phyloP scores from a whole-genome alignment of 2,888 invertebrate species.

The Lithodes maja region DNA sequence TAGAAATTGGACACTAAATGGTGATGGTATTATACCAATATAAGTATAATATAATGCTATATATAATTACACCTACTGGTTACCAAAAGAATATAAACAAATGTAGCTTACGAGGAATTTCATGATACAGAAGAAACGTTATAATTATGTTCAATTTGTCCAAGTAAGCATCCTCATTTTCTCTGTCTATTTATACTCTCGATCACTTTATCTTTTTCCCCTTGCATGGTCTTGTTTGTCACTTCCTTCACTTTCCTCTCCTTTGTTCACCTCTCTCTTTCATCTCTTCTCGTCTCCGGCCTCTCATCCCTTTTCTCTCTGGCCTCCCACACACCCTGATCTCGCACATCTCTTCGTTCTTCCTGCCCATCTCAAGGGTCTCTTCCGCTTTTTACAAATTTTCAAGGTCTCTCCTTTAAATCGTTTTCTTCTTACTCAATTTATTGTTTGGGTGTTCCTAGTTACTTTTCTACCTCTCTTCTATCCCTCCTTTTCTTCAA shows the following conservation, averaged over 20 bases:
- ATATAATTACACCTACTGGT: no score
- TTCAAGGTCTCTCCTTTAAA: no score
- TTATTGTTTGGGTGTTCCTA: neutral
- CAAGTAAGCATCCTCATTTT: no score
- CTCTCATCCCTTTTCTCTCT: neutral
- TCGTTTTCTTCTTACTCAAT: neutral
- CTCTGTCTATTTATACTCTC: neutral
- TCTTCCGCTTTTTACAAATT: neutral
- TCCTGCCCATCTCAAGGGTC: neutral
- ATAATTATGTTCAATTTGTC: no score
- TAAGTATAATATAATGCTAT: no score
- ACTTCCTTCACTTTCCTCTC: neutral
- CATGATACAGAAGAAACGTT: no score
- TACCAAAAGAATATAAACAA: no score
- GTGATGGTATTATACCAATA: no score
- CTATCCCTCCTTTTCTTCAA: neutral
- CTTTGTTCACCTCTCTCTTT: neutral
- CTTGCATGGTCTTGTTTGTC: neutral
- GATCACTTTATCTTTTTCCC: neutral
- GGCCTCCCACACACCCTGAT: neutral
- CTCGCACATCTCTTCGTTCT: neutral
- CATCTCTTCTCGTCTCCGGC: neutral
- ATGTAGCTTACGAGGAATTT: no score
- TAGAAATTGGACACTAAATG: no score
- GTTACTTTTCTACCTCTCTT: neutral